Evolutionary conservation across 1,140 invertebrate species (phyloP), one percentile per base, ranked within the genome.

Genomic region (Orussus abietinus): DNA sequence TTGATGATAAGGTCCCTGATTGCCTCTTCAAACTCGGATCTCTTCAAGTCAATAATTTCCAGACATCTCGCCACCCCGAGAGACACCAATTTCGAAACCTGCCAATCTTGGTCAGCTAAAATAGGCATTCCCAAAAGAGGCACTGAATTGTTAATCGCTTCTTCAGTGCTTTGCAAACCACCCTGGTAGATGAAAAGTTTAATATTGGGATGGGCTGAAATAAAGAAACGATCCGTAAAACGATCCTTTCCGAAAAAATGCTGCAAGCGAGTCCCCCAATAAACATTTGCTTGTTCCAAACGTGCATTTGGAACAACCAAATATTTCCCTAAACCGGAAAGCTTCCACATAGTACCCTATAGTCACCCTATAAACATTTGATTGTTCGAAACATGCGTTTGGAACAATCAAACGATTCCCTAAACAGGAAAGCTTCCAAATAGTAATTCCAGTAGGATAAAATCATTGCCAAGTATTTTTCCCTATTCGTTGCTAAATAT

Each of bases 181-280:
- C 76, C 75, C 51, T 80, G 77, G 14, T 64, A 74, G 7, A 79
- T 56, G 39, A 78, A 78, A 7, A 76, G 22, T 45, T 56, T 65
- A 7, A 71, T 44, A 17, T 74, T 69, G 4, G 63, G 55, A 47
- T 78, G 75, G 18, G 50, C 72, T 72, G 10, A 0, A 36, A 18
- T 40, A 21, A 5, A 1, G 14, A n/a, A 45, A 18, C 34, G 45
- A 58, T 37, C 19, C 25, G 28, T 18, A 17, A 33, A 15, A 2
- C 9, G 19, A 5, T 21, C 3, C 32, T 18, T 28, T 17, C n/a
- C 13, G 21, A n/a, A n/a, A 31, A 31, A 32, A n/a, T 42, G n/a
- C n/a, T n/a, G n/a, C n/a, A n/a, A n/a, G n/a, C n/a, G n/a, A n/a
- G n/a, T n/a, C n/a, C n/a, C n/a, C n/a, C n/a, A n/a, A n/a, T n/a